Base-by-base conservation (phyloP, 2,888 invertebrate genomes). In the Agapostemon virescens region DNA sequence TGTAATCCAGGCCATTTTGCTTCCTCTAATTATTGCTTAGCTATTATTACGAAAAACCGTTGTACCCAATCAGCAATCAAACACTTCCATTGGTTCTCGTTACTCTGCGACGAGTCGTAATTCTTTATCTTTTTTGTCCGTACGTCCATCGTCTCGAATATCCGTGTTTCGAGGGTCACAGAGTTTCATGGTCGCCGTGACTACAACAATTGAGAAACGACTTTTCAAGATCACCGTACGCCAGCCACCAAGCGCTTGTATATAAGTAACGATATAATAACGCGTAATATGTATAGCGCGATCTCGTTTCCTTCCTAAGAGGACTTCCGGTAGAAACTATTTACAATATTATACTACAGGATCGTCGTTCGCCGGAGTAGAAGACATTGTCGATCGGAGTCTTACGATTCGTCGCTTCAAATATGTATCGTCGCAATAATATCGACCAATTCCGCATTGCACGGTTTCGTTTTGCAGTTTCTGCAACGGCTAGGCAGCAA, bases 261-360 rank as follows among this genome's bases (percentile, higher is more conserved):
- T 76, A 74, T 72, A 69, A 74, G 55, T 77, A 69, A 79, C 67
- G 58, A 72, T 76, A 82, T 77, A 84, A 74, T 70, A 74, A 81
- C 69, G 52, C 55, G 58, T 61, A 64, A 67, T 66, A 70, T 67
- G 49, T 61, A 74, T 70, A 70, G 26, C 67, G 63, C 55, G n/a
- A 52, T 64, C 45, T 64, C 42, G 7, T 40, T 42, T 77, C 72
- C 45, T 76, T 74, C 73, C 69, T 61, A 68, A 66, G 45, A 73
- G 36, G 52, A 72, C 67, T 78, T 81, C 45, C 52, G 63, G 61
- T 82, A 79, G 73, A 86, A 84, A 83, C 49, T 86, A 86, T 86
- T 68, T 86, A 86, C 85, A 84, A 63, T 77, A 55, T 77, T 79
- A 74, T 69, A 42, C 76, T 81, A 86, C 70, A 81, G 23, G 64